phyloP scores from a whole-genome alignment of 2,888 invertebrate genomes.

The Scaptomyza caliginosa region DNA sequence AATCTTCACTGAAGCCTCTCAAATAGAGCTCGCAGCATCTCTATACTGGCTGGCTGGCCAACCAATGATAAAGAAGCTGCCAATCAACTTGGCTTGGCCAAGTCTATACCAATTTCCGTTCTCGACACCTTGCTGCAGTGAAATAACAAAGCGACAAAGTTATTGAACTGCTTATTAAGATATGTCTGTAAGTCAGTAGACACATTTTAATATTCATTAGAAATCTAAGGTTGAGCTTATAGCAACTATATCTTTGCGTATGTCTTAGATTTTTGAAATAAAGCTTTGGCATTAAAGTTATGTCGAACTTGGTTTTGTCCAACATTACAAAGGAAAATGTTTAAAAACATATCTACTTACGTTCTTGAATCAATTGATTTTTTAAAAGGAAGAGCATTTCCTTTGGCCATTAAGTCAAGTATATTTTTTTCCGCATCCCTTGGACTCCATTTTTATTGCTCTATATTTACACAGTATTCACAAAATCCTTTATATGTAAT shows the following conservation, averaged over 20 bases:
- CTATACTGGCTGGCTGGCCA: background rate
- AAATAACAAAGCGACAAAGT: background rate
- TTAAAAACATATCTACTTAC: background rate
- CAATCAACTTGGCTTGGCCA: slow-evolving; percentile 35
- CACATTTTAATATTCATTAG: background rate
- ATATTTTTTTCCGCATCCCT: slow-evolving; percentile 40
- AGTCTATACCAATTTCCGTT: slow-evolving; percentile 36
- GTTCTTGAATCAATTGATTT: background rate
- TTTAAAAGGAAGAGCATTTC: slow-evolving; percentile 7
- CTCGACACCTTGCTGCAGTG: slow-evolving; percentile 12
- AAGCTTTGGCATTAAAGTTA: background rate
- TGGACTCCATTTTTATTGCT: slow-evolving; percentile 25
- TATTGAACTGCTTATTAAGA: background rate
- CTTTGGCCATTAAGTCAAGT: slow-evolving; percentile 26
- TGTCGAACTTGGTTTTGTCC: background rate
- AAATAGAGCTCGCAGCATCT: slow-evolving; percentile 3
- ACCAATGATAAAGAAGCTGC: slow-evolving; percentile 16
- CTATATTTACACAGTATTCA: background rate
- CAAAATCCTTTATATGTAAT: background rate
- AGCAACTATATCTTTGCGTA: no score
- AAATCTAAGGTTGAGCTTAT: background rate
- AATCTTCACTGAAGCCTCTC: slow-evolving; percentile 17
- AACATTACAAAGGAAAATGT: background rate
- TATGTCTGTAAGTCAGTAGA: background rate
- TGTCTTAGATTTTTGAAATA: background rate